Evolutionary conservation across 1,140 invertebrate genomes (phyloP), one percentile per base, ranked within the genome.

Genomic region (Anoplophora glabripennis): DNA sequence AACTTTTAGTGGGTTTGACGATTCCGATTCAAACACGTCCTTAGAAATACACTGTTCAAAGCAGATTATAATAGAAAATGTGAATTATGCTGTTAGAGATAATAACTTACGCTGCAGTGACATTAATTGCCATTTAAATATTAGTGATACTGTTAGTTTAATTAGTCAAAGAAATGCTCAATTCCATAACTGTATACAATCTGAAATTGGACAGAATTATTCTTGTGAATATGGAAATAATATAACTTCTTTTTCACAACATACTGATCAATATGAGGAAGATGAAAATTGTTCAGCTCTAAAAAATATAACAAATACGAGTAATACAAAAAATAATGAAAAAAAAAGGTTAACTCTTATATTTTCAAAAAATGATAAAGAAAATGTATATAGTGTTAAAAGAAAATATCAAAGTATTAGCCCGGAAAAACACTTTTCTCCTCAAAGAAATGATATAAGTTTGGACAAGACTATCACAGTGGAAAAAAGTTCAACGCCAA

Each of bases 1-100:
- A n/a, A 36, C 18, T 38, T 67, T 63, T 34, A 66, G 63, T 53
- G 66, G 65, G 8, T 61, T 70, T 12, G 63, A 65, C 9, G 58
- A 64, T 34, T 60, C 58, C 10, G 53, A 42, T 33, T 54, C 61
- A 33, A 53, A 57, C 9, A 4, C 1, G 11, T 67, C 63, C 2
- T 45, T 54, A 17, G 57, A 65, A 33, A 63, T 69, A 42, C 61
- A 65, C 9, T 11, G 37, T 18, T 18, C 28, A 10, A 15, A 42
- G 12, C 55, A 53, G 14, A 67, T 69, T 41, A 14, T 44, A 1
- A 35, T 51, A 34, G 12, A 54, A 14, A 37, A 12, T 4, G 4
- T 15, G 21, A 34, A 46, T 7, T 9, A 9, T 8, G 4, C 1
- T 28, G 4, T 8, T 37, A 38, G 17, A 17, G 8, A 14, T 37